Percentiles rank a stretch among this genome's conserved stretches.
Conservation (phyloP, 2,888 invertebrate species). For the Ichneumon xanthorius region DNA sequence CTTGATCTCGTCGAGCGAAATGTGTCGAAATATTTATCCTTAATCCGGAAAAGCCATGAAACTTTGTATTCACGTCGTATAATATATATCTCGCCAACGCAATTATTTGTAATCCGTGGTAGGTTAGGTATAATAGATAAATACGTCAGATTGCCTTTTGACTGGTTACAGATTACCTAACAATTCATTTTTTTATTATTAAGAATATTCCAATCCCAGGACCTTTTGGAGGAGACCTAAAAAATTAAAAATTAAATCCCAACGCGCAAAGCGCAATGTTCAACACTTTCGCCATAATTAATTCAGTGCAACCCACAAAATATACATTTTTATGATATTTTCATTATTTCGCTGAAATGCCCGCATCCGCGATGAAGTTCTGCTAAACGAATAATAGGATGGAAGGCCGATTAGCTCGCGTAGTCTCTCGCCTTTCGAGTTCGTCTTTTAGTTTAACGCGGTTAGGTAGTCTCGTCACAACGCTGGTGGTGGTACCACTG, state of each 20-base stretch:
- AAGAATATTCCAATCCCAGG: background rate
- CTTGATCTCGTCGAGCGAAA: slow-evolving; percentile 47
- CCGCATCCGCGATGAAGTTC: slow-evolving; percentile 68
- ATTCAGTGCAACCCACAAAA: slow-evolving; percentile 14
- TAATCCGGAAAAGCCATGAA: slow-evolving; percentile 45
- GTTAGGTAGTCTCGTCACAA: slow-evolving; percentile 68
- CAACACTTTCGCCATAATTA: background rate
- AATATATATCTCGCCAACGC: slow-evolving; percentile 25
- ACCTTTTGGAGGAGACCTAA: background rate
- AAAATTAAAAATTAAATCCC: background rate
- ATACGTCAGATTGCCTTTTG: background rate
- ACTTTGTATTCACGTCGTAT: slow-evolving; percentile 33
- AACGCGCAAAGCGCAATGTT: background rate
- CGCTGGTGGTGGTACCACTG: slow-evolving; percentile 24
- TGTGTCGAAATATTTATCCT: slow-evolving; percentile 56
- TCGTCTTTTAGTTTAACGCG: slow-evolving; percentile 77
- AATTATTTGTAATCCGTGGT: slow-evolving; percentile 23
- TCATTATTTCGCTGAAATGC: slow-evolving; percentile 25
- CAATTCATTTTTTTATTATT: background rate
- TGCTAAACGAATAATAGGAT: slow-evolving; percentile 77
- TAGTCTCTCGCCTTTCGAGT: slow-evolving; percentile 73
- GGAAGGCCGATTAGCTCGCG: slow-evolving; percentile 76
- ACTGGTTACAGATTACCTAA: background rate
- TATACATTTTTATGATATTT: slow-evolving; percentile 21
- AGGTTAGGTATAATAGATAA: background rate